Evolutionary conservation across 2,113 vertebrate genomes (phyloP), one percentile per base, ranked within the genome.

Genomic region (Lasiurus borealis): DNA sequence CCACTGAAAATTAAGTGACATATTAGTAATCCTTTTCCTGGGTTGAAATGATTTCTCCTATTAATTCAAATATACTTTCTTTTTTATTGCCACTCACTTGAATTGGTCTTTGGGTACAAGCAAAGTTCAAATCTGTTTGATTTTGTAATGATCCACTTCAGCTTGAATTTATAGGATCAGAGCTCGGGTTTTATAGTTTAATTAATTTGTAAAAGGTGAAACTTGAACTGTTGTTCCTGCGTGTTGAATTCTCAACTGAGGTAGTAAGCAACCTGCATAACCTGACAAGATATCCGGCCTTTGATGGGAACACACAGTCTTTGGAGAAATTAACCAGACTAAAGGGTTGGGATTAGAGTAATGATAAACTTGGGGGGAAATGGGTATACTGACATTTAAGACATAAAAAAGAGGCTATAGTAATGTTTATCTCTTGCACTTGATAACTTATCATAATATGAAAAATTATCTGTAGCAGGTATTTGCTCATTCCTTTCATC

Each of bases 121-220:
- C 71, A 48, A 80, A 66, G 25, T 94, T 92, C 64, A 96, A 92
- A 16, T 48, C 2, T 83, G 31, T 82, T 94, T 95, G 88, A 92
- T 87, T 95, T 95, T 88, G 10, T 71, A 86, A 88, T 82, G 44
- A 90, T 86, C 48, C 23, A 64, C 31, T 80, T 93, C 52, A 94
- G 36, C 25, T 4, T 78, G 85, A 90, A 88, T 73, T 78, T 62
- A 85, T 44, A 29, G n/a, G 40, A 85, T 50, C 44, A 71, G 14
- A 93, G 48, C 3, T 6, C 72, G 25, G 16, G 64, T 86, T 83
- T 96, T 88, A 72, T 40, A 69, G 27, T 57, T 66, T 84, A 40
- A 90, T 77, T 96, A 78, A 84, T 93, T 73, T 76, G 2, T 84
- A 54, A 88, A 68, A 23, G 0, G 0, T 54, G 40, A 77, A 85